Conservation (phyloP, 2,113 vertebrate species). For the Lynx canadensis region DNA sequence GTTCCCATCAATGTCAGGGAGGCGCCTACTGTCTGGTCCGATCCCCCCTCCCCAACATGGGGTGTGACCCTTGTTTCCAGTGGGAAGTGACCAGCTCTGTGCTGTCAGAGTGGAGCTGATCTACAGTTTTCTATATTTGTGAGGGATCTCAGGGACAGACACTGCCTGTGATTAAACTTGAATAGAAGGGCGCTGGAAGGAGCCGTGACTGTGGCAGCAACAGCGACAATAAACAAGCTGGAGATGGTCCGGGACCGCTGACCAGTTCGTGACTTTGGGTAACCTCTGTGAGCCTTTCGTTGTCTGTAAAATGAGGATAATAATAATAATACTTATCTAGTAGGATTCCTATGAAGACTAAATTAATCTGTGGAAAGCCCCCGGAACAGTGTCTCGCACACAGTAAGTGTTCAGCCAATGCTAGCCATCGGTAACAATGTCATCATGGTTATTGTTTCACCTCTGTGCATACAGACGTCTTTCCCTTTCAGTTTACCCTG, state of each 20-base stretch:
- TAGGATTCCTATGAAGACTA: not conserved
- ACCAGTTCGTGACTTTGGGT: not conserved
- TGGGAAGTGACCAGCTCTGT: not conserved
- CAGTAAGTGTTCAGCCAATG: not conserved
- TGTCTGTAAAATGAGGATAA: not conserved
- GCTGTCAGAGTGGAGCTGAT: not conserved
- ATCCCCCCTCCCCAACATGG: no score
- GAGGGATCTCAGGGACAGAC: not conserved
- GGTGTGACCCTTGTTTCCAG: not conserved
- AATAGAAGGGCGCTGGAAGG: not conserved
- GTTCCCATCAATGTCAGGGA: not conserved
- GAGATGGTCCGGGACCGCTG: no score
- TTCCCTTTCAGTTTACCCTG: not conserved
- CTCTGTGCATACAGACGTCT: accelerated
- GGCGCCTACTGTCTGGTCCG: not conserved
- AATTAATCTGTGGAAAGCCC: not conserved
- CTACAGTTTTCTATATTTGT: not conserved
- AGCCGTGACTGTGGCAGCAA: not conserved
- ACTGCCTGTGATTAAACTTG: not conserved
- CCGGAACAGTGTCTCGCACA: not conserved
- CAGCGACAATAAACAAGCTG: no score
- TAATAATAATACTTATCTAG: not conserved
- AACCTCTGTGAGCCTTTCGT: not conserved
- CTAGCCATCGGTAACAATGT: accelerated
- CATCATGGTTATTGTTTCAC: no score